Conservation (phyloP, 2,797 vertebrate species). For the Hipposideros larvatus region DNA sequence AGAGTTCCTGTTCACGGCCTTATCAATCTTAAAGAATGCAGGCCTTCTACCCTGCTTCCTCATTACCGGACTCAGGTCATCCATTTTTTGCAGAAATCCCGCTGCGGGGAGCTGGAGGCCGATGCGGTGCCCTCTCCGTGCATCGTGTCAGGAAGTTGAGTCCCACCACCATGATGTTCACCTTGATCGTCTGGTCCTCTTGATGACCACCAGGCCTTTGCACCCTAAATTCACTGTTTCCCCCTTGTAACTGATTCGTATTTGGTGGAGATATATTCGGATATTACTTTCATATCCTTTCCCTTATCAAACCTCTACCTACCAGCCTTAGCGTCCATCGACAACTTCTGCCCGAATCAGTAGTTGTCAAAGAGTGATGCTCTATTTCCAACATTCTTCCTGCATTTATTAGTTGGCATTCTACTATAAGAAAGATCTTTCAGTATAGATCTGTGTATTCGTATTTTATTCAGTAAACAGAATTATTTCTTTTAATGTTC, state of each 20-base stretch:
- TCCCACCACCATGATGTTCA: not conserved
- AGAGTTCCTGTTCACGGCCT: not conserved
- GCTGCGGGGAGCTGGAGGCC: not conserved
- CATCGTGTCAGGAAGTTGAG: not conserved
- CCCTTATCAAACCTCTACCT: not conserved
- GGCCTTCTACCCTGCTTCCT: not conserved
- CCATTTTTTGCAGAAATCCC: not conserved
- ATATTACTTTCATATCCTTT: not conserved
- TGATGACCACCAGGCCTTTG: not conserved
- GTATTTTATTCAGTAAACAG: not conserved
- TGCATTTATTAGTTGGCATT: not conserved
- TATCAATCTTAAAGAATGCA: constrained; percentile 30
- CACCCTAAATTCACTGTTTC: not conserved
- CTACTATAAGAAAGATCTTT: not conserved
- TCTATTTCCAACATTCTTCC: not conserved
- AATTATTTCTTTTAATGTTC: not conserved
- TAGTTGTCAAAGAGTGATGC: not conserved
- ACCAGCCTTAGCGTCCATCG: not conserved
- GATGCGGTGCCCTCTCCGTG: not conserved
- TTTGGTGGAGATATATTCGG: not conserved
- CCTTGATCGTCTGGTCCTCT: not conserved
- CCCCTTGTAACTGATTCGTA: not conserved
- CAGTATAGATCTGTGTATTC: not conserved
- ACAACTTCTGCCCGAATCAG: not conserved
- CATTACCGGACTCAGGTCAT: not conserved